Percentiles rank a stretch among this genome's conserved stretches.
Evolutionary conservation across 2,888 invertebrate species (phyloP).

Genomic region (Acanthopleura granulata): DNA sequence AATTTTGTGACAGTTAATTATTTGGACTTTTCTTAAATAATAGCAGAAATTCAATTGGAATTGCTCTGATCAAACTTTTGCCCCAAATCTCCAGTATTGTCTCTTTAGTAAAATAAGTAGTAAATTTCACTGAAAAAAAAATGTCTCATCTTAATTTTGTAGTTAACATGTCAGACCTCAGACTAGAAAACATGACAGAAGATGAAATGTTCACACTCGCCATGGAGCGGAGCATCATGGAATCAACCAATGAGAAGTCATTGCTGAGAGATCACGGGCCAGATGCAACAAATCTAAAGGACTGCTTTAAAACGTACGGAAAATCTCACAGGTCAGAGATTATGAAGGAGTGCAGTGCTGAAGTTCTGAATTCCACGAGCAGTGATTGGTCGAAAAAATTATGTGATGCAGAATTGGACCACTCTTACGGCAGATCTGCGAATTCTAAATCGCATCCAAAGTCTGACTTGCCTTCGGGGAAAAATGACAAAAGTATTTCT

Average conservation of each 20-base stretch:
- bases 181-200: conserved; percentile 38
- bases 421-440: neutral
- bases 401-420: neutral
- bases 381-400: neutral
- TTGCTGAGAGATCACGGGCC: neutral
- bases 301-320: neutral
- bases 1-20: too few species aligned
- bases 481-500: neutral
- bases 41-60: too few species aligned
- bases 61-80: too few species aligned
- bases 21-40: too few species aligned
- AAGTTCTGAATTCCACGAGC: neutral
- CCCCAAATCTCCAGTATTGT: too few species aligned
- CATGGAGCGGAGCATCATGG: conserved; percentile 45
- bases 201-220: conserved; percentile 49
- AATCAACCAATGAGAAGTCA: neutral
- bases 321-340: neutral
- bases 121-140: too few species aligned
- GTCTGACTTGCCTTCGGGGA: neutral
- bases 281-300: neutral
- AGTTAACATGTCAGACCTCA: conserved; percentile 7
- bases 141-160: neutral
- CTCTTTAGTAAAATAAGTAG: too few species aligned
- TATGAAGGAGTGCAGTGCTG: conserved; percentile 10
- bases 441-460: neutral